A percentile compares a stretch with the other conserved stretches of the same genome.
phyloP scores from a whole-genome alignment of 53 echinoderm and acorn worm genomes.

The Henricia sp. region DNA sequence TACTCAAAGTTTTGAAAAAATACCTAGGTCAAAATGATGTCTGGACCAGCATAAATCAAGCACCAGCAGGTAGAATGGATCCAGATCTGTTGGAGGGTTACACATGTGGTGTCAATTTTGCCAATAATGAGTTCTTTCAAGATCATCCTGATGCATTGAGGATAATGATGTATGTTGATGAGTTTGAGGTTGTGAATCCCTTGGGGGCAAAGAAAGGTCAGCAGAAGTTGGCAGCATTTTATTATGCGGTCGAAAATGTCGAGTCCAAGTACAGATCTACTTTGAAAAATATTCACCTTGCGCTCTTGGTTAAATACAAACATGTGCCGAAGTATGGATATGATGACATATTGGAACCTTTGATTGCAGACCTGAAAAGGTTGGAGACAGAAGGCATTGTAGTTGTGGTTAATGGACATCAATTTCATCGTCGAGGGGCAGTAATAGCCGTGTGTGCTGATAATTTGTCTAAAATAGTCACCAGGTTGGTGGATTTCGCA shows the following conservation, averaged over 20 bases:
- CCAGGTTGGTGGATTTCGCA: constrained; percentile 20
- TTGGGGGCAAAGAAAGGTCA: constrained; percentile 35
- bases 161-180: constrained; percentile 20
- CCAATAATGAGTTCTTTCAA: constrained; percentile 46
- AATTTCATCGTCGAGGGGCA: constrained; percentile 12
- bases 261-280: constrained; percentile 32
- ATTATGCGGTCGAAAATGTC: constrained; percentile 17
- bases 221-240: constrained; percentile 27
- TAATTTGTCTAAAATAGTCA: constrained; percentile 42
- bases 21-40: constrained; percentile 58
- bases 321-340: constrained; percentile 2
- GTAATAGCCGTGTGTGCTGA: constrained; percentile 28
- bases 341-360: constrained; percentile 1
- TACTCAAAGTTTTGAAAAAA: constrained; percentile 56
- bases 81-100: constrained; percentile 40
- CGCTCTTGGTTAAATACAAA: constrained; percentile 28
- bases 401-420: too few species aligned
- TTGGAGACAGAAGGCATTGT: too few species aligned
- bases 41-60: constrained; percentile 62
- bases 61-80: neutral
- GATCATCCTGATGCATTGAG: constrained; percentile 50
- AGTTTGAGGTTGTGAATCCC: constrained; percentile 35
- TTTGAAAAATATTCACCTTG: constrained; percentile 17
- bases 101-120: constrained; percentile 50
- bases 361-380: constrained; percentile 15